Conservation (phyloP, 2,113 vertebrate genomes). For the Sebastes schlegelii region DNA sequence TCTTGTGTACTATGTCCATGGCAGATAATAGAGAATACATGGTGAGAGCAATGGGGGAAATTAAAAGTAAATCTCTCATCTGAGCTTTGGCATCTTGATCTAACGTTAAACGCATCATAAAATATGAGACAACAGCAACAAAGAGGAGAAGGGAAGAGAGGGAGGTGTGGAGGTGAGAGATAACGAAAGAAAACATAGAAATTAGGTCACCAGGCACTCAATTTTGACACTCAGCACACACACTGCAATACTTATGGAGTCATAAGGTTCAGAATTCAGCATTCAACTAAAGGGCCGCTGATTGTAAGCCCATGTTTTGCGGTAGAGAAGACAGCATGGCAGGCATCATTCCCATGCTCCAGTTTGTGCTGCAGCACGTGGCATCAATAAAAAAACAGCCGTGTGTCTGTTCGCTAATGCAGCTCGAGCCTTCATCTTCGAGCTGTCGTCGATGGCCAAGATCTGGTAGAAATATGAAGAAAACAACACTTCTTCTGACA, state of each 20-base stretch:
- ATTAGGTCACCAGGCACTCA: slow-evolving; percentile 44
- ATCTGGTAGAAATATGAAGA: background rate
- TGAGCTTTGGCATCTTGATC: background rate
- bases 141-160: background rate
- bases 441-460: background rate
- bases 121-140: slow-evolving; percentile 15
- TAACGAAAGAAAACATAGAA: slow-evolving; percentile 15
- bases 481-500: background rate
- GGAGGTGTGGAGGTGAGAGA: slow-evolving; percentile 6
- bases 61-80: slow-evolving; percentile 2
- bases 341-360: slow-evolving; percentile 12
- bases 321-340: slow-evolving; percentile 19
- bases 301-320: slow-evolving; percentile 27
- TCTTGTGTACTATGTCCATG: slow-evolving; percentile 30
- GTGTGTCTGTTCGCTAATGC: slow-evolving; percentile 31
- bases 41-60: slow-evolving; percentile 19
- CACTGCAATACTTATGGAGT: slow-evolving; percentile 1
- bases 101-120: background rate
- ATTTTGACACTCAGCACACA: background rate
- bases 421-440: slow-evolving; percentile 6
- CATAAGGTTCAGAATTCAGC: background rate
- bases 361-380: slow-evolving; percentile 38
- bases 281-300: background rate
- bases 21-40: slow-evolving; percentile 42
- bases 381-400: slow-evolving; percentile 22